Conservation (phyloP, 2,113 vertebrate genomes). For the Halichoeres trimaculatus region DNA sequence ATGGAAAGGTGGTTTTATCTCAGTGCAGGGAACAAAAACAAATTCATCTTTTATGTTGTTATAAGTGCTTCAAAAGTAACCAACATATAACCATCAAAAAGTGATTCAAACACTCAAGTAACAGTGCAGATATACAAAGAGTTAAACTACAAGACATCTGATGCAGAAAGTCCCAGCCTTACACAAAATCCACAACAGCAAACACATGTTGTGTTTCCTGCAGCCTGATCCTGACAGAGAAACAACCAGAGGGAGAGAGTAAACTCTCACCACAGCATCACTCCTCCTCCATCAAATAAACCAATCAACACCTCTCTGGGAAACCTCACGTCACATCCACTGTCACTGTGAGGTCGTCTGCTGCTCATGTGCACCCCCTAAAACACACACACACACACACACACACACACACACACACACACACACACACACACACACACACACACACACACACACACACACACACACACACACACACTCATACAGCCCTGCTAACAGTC, state of each 20-base stretch:
- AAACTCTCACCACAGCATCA: slow-evolving; percentile 34
- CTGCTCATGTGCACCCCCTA: neutral
- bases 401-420: neutral
- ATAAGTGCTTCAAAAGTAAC: too few relatives aligned
- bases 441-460: slow-evolving; percentile 5
- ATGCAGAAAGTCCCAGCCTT: too few relatives aligned
- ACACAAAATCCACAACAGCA: too few relatives aligned
- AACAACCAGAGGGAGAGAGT: slow-evolving; percentile 7
- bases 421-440: neutral
- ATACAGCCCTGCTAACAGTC: neutral
- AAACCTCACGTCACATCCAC: slow-evolving; percentile 33
- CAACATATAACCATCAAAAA: too few relatives aligned
- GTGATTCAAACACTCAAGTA: too few relatives aligned
- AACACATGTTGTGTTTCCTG: too few relatives aligned
- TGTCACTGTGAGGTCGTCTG: slow-evolving; percentile 17
- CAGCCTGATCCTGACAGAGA: too few relatives aligned
- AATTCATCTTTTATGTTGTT: too few relatives aligned
- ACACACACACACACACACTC: slow-evolving; percentile 4
- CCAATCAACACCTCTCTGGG: slow-evolving; percentile 47
- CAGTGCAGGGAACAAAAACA: too few relatives aligned
- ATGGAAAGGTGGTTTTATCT: too few relatives aligned
- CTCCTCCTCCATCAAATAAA: slow-evolving; percentile 54
- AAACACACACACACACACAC: slow-evolving; percentile 9
- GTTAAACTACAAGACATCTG: too few relatives aligned
- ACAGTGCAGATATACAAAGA: too few relatives aligned